phyloP scores from a whole-genome alignment of 2,888 invertebrate species.

The Agonopterix arenella region DNA sequence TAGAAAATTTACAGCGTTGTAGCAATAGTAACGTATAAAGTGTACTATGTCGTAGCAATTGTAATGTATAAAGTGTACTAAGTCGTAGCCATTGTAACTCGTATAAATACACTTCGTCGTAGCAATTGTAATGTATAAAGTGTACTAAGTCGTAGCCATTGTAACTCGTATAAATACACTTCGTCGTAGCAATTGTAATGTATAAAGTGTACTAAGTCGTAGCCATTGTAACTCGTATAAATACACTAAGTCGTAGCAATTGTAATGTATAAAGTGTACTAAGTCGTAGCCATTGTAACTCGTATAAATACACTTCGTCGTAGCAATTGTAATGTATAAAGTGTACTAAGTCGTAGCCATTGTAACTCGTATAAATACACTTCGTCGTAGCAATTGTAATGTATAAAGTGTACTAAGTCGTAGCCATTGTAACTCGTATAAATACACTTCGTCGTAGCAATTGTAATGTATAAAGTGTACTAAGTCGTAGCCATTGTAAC shows the following conservation, averaged over 20 bases:
- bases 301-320: neutral
- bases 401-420: no score
- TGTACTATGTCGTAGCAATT: neutral
- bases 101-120: neutral
- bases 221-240: neutral
- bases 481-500: no score
- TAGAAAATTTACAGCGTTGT: neutral
- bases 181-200: no score
- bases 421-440: no score
- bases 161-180: neutral
- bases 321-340: no score
- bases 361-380: no score
- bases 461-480: no score
- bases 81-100: neutral
- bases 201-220: no score
- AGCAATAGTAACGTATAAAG: neutral
- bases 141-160: neutral
- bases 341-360: no score
- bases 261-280: neutral
- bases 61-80: neutral
- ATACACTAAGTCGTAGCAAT: neutral
- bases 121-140: neutral
- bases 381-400: no score
- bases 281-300: neutral
- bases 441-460: no score